Base-by-base conservation (phyloP, 35 echinoderm and acorn worm genomes). In the Lytechinus variegatus region DNA sequence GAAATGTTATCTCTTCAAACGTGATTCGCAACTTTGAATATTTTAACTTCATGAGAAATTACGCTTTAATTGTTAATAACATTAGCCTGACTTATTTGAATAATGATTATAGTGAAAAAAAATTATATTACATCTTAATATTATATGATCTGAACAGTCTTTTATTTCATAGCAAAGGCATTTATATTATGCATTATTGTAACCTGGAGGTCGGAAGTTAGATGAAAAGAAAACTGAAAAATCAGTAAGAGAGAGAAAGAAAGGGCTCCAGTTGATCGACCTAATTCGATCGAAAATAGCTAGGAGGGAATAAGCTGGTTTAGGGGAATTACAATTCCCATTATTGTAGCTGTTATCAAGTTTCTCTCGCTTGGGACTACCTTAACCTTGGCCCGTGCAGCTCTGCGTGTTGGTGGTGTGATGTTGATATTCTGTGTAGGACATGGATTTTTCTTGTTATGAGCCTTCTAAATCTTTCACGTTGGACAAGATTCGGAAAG, bases 281-380 rank as follows among this genome's bases (percentile, higher is more conserved):
- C 88, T 27, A 90, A 90, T 90, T 90, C 52, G 33, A 14, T 44
- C 16, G 0, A 79, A 79, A 79, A 79, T 79, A 79, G 52, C 88
- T 54, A 21, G 88, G 28, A 54, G 52, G 88, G 88, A 11, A 93
- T 93, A 19, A 93, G 92, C 53, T 53, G 92, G 10, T 93, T 12
- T 33, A 9, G 28, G 53, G 27, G 54, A 93, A 55, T 93, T 93
- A 13, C 9, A 11, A 27, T 27, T 27, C 88, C 92, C 55, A 93
- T 93, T 93, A 93, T 93, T 54, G 53, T 56, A 93, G 54, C 91
- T 9, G 53, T 93, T 93, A 56, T 93, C 54, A 12, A 3, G 54
- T 93, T 93, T 54, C 91, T 54, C 91, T 56, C 91, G n/a, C 54
- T 9, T 9, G 92, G 92, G 92, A 93, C 27, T 57, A 57, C 29